Conservation (phyloP, 2,797 vertebrate genomes). For the Melanotaenia parkinsoni region DNA sequence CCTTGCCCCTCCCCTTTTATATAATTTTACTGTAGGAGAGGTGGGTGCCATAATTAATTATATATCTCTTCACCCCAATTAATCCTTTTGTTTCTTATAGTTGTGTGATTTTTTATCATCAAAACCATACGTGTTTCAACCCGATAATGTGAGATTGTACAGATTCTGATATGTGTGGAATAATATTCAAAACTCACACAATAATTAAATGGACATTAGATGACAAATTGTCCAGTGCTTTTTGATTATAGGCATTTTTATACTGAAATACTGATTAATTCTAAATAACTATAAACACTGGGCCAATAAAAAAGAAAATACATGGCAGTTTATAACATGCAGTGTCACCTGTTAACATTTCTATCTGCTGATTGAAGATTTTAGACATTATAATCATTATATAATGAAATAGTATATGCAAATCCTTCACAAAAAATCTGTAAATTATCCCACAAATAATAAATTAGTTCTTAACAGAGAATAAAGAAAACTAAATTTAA, state of each 20-base stretch:
- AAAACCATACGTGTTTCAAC: neutral
- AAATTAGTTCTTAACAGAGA: slow-evolving; percentile 11
- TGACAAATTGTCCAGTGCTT: no score
- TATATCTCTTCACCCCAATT: no score
- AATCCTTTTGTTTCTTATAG: neutral
- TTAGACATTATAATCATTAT: neutral
- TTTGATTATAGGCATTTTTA: no score
- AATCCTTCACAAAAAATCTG: neutral
- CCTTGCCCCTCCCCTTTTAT: no score
- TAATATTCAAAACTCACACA: no score
- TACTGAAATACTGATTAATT: no score
- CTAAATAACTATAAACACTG: no score
- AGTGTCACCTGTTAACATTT: neutral
- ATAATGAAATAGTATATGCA: neutral
- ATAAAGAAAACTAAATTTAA: slow-evolving; percentile 8
- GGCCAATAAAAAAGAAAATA: neutral
- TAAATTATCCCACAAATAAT: neutral
- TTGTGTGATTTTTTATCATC: neutral
- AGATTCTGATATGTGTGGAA: neutral
- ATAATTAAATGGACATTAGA: no score
- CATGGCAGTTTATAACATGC: neutral
- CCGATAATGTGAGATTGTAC: neutral
- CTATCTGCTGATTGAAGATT: neutral
- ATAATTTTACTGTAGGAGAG: no score
- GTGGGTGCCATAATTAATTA: no score